Evolutionary conservation across 2,113 vertebrate species (phyloP).

Genomic region (Isurus oxyrinchus): DNA sequence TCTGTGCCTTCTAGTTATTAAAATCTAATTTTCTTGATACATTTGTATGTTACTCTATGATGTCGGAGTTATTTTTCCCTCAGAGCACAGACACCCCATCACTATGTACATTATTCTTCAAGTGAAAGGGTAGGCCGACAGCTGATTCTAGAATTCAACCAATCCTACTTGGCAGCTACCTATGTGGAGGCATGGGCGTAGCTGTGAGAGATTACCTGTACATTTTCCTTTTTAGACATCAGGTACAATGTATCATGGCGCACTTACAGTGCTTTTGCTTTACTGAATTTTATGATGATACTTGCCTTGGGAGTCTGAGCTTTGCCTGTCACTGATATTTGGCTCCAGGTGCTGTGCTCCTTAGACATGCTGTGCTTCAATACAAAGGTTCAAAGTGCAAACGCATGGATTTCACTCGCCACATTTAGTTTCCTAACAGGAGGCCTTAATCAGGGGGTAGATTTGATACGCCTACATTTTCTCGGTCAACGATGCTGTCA

Average conservation of each 20-base stretch:
- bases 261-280: neutral
- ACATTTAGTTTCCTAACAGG: neutral
- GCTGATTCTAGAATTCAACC: neutral
- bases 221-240: neutral
- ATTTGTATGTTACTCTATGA: neutral
- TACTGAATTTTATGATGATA: neutral
- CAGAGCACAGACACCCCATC: neutral
- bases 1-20: neutral
- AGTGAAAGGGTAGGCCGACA: neutral
- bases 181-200: neutral
- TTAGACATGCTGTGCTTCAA: neutral
- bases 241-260: neutral
- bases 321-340: neutral
- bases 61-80: neutral
- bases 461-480: neutral
- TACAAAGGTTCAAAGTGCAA: neutral
- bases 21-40: neutral
- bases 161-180: neutral
- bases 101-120: neutral
- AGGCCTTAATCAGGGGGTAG: neutral
- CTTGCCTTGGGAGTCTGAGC: neutral
- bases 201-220: neutral
- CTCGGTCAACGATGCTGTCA: neutral
- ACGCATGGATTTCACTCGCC: neutral
- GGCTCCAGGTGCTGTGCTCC: neutral